Conservation (phyloP, 1,140 invertebrate genomes). For the Micrasema minimum region DNA sequence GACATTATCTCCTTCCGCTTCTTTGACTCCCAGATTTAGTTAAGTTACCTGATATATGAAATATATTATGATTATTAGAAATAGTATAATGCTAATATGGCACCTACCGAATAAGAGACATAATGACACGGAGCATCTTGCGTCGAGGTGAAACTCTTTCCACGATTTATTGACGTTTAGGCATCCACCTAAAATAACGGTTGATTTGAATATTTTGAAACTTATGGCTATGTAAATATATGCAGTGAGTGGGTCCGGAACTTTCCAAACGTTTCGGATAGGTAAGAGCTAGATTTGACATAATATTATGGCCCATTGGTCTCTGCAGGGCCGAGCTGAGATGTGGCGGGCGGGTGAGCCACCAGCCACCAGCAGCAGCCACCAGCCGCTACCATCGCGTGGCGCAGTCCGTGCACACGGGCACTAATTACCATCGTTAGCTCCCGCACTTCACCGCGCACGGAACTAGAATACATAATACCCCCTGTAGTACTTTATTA, state of each 20-base stretch:
- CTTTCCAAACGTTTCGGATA: slow-evolving; percentile 6
- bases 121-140: slow-evolving; percentile 3
- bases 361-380: neutral
- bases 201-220: slow-evolving; percentile 23
- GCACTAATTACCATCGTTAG: too few relatives aligned
- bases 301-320: too few relatives aligned
- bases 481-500: too few relatives aligned
- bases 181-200: neutral
- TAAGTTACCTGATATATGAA: too few relatives aligned
- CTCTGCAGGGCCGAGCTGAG: too few relatives aligned
- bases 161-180: slow-evolving; percentile 4
- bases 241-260: neutral
- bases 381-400: neutral
- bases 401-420: neutral
- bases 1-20: too few relatives aligned
- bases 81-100: slow-evolving; percentile 8
- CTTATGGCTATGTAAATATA: neutral
- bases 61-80: too few relatives aligned
- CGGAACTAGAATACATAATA: too few relatives aligned
- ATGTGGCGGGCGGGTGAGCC: too few relatives aligned
- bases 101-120: neutral
- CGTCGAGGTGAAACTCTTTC: slow-evolving; percentile 11
- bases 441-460: neutral
- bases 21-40: too few relatives aligned
- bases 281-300: too few relatives aligned